These are phyloP conservation scores for Phylloscopus whistleri DNA, from an alignment of 2,113 vertebrate genomes.

Conservation along the genomic window DNA sequence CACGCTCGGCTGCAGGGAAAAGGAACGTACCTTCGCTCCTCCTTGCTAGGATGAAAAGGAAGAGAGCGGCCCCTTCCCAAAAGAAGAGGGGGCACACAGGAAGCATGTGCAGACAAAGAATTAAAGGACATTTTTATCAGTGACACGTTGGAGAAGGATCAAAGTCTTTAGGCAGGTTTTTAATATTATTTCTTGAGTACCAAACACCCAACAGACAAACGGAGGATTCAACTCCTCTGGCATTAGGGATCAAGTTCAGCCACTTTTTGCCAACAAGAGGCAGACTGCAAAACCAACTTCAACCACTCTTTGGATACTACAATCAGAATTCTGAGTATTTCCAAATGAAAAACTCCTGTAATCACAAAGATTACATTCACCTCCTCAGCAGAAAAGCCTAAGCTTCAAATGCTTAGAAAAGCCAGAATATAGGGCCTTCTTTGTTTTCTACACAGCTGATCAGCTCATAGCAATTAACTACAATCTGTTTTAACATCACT, in stretches of 20 bases:
- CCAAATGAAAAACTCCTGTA: neutral
- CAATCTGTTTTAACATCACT: neutral
- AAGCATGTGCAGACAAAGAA: neutral
- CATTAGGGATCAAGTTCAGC: neutral
- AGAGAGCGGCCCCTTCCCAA: neutral
- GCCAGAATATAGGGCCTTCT: neutral
- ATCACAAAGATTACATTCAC: neutral
- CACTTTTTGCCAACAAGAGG: fast-evolving
- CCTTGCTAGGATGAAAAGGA: neutral
- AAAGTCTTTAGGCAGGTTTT: neutral
- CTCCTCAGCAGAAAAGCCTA: neutral
- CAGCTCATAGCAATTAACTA: neutral
- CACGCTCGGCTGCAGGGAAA: neutral
- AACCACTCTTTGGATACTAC: neutral
- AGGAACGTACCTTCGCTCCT: neutral
- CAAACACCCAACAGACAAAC: neutral
- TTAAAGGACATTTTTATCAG: neutral
- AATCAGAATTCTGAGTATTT: neutral
- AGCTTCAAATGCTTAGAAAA: neutral
- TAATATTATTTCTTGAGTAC: neutral
- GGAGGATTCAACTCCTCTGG: neutral
- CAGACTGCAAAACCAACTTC: neutral
- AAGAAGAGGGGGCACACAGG: neutral
- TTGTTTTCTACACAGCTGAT: neutral
- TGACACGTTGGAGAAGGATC: neutral